Percentiles rank a stretch among this genome's conserved stretches.
Conservation (phyloP, 2,113 vertebrate genomes). For the Anser brachyrhynchus region DNA sequence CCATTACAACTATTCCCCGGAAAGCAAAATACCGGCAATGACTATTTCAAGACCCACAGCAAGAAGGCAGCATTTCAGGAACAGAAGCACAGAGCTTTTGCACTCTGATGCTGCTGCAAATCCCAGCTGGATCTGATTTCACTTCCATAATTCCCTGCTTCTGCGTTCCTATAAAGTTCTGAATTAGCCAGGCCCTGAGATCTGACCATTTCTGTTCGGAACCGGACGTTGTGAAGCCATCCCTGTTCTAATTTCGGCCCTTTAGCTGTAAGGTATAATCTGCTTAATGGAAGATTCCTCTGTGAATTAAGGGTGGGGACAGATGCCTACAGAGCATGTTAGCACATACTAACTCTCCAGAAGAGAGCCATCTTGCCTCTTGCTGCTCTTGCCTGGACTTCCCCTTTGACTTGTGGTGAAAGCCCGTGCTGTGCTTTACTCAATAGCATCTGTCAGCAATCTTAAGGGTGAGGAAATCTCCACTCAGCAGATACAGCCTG, state of each 20-base stretch:
- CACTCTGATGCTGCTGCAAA: neutral
- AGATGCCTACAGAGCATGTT: neutral
- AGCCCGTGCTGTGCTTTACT: conserved; percentile 42
- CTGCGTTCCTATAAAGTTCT: neutral
- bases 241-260: neutral
- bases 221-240: neutral
- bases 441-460: conserved; percentile 60
- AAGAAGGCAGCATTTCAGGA: neutral
- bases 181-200: neutral
- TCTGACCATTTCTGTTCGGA: neutral
- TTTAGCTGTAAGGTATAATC: neutral
- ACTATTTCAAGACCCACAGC: neutral
- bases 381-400: conserved; percentile 1
- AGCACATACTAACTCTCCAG: neutral
- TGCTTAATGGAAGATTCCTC: neutral
- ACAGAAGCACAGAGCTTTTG: neutral
- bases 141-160: neutral
- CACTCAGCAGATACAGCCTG: conserved; percentile 52
- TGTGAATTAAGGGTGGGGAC: neutral
- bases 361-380: neutral
- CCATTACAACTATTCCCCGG: neutral
- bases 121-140: neutral
- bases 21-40: neutral
- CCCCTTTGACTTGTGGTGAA: conserved; percentile 28
- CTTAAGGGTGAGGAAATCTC: conserved; percentile 48